Percentiles rank a stretch among this genome's conserved stretches.
phyloP scores from a whole-genome alignment of 2,888 invertebrate genomes.

The Polymixis lichenea region DNA sequence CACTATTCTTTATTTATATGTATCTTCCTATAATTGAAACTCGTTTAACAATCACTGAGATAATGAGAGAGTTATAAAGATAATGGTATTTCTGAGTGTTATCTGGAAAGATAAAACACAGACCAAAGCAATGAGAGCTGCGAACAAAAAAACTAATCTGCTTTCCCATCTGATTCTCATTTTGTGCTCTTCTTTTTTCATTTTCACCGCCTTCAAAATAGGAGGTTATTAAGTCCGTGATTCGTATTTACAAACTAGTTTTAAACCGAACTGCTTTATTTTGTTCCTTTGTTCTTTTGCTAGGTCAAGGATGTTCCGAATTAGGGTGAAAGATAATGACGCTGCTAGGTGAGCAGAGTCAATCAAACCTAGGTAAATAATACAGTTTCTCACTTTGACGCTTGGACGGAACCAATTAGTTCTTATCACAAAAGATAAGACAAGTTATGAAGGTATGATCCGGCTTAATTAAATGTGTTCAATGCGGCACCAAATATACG shows the following conservation, averaged over 20 bases:
- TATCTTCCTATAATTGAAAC: background rate
- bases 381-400: background rate
- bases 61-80: slow-evolving; percentile 4
- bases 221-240: background rate
- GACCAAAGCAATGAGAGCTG: background rate
- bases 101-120: slow-evolving; percentile 12
- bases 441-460: background rate
- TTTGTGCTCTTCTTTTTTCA: background rate
- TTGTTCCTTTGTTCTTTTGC: background rate
- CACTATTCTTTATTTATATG: background rate
- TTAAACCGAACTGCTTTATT: background rate
- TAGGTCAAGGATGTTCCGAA: slow-evolving; percentile 5
- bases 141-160: slow-evolving; percentile 4
- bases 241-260: background rate
- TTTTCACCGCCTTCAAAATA: background rate
- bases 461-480: background rate
- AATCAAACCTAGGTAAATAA: background rate
- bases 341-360: background rate
- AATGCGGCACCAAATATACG: no score
- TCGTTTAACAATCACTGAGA: background rate
- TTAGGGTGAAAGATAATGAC: background rate
- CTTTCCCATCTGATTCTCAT: slow-evolving; percentile 1
- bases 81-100: slow-evolving; percentile 1
- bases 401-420: background rate
- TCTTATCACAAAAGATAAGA: background rate